phyloP scores from a whole-genome alignment of 1,140 invertebrate genomes.

The Metopolophium dirhodum region DNA sequence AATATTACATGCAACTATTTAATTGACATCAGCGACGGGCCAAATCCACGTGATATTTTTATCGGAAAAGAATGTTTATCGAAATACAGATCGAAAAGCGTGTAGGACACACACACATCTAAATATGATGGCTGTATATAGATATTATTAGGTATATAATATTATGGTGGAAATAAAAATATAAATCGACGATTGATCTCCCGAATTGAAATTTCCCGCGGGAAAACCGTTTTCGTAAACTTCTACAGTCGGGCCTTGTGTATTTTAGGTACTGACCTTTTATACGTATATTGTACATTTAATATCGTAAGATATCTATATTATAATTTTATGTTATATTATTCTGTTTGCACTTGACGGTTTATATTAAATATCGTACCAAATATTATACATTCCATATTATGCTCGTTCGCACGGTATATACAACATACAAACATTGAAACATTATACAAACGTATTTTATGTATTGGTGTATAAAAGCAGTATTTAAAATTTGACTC shows the following conservation, averaged over 20 bases:
- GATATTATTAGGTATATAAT: neutral
- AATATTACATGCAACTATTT: neutral
- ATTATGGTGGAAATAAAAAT: neutral
- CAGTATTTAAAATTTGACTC: neutral
- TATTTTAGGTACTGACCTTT: neutral
- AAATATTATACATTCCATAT: neutral
- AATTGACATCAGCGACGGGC: neutral
- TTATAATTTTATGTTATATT: neutral
- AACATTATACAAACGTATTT: no score
- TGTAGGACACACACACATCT: neutral
- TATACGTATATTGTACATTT: neutral
- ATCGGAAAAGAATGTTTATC: neutral
- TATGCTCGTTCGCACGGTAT: neutral
- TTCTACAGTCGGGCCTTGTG: neutral
- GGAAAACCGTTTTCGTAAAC: constrained; percentile 7
- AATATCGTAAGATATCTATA: neutral
- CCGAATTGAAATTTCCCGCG: constrained; percentile 21
- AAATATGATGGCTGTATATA: neutral
- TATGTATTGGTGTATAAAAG: no score
- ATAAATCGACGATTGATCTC: neutral
- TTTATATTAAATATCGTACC: neutral
- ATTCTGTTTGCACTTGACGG: neutral
- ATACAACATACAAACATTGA: no score
- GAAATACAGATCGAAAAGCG: neutral
- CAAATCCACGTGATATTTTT: neutral